Evolutionary conservation across 2,797 vertebrate genomes (phyloP), one percentile per base, ranked within the genome.

Genomic region (Enteromius thamalakanensis): DNA sequence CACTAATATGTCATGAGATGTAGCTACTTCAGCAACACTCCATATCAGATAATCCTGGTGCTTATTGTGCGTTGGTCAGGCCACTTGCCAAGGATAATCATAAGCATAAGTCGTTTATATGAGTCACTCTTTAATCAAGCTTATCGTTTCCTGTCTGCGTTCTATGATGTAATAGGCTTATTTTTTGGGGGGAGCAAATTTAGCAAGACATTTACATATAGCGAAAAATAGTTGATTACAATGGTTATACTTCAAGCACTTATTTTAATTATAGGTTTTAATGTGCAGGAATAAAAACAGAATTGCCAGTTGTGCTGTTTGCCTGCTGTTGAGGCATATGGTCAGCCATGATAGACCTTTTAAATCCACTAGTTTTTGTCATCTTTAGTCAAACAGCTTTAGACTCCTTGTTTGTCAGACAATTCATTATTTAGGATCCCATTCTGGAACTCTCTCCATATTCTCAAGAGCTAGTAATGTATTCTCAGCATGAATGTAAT

Each of bases 271-370:
- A 60, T 60, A 17, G 21, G 12, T 60, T 76, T 76, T n/a, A 76
- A 76, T 60, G 53, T 42, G 53, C 14, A 76, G 53, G n/a, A 76
- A 60, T 60, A 76, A 76, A 76, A 76, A 23, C 6, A 40, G 19
- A 76, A 34, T 26, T 58, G n/a, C 34, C 53, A 42, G 53, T 14
- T 76, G 74, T 60, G 53, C 74, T 42, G n/a, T 42, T 76, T 42
- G 55, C n/a, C 53, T 76, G 74, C 53, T 76, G 74, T 60, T 60
- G n/a, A 42, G n/a, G 37, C 74, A 76, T 76, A 76, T 76, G 74
- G 53, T 76, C 14, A 60, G 53, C 37, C 55, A 60, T 29, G 23
- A 60, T 60, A 76, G 4, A 23, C 53, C 37, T 76, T 26, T 58
- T 60, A 19, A 17, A 14, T 10, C 9, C 32, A 17, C 12, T 58